A percentile compares a stretch with the other conserved stretches of the same genome.
phyloP scores from a whole-genome alignment of 2,797 vertebrate species.

The Oreortyx pictus region DNA sequence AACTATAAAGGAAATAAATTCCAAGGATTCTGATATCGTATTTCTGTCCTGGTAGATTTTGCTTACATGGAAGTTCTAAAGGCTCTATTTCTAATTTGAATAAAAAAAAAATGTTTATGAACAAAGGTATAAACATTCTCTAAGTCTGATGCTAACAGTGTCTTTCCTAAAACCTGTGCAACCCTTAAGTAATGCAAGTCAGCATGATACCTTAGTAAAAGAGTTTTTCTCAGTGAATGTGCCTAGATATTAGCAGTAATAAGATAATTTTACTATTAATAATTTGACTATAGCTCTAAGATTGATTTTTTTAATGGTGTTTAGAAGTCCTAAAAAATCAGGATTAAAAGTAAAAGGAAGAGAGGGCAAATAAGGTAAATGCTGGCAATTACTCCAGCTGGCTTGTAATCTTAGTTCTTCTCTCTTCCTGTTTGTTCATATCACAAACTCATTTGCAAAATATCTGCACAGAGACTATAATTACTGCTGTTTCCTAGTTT shows the following conservation, averaged over 20 bases:
- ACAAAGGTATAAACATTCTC: neutral
- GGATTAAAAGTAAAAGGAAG: neutral
- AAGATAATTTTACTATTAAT: neutral
- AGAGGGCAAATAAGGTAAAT: neutral
- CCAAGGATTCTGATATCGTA: neutral
- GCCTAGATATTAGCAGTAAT: neutral
- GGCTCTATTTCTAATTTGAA: neutral
- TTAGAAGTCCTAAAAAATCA: neutral
- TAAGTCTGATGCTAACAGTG: neutral
- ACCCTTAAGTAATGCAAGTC: neutral
- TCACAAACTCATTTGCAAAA: neutral
- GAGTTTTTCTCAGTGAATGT: neutral
- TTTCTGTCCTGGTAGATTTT: neutral
- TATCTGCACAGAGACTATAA: neutral
- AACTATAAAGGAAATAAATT: neutral
- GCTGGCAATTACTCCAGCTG: neutral
- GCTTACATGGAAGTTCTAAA: neutral
- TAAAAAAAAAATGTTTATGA: fast-evolving
- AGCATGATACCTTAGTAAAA: neutral
- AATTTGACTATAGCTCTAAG: neutral
- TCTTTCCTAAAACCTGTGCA: neutral
- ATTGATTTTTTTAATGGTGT: neutral
- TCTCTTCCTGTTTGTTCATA: neutral
- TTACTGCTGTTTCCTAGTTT: neutral
- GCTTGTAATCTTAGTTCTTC: neutral